Conservation (phyloP, 2,888 invertebrate species). For the Trilocha varians region DNA sequence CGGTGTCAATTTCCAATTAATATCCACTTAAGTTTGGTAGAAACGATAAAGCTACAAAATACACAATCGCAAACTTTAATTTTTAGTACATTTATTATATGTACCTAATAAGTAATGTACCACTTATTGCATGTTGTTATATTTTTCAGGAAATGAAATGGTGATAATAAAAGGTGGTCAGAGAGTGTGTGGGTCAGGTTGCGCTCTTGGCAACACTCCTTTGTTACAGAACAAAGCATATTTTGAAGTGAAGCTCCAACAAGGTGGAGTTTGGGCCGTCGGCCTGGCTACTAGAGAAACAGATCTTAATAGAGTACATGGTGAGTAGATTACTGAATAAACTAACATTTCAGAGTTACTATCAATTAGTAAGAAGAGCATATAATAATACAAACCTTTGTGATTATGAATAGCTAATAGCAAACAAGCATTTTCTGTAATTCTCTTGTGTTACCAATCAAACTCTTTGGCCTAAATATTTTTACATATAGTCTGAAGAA, state of each 20-base stretch:
- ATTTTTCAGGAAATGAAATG: conserved; percentile 88
- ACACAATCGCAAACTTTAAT: background rate
- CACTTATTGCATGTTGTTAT: background rate
- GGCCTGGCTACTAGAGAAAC: conserved; percentile 93
- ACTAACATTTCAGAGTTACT: no score
- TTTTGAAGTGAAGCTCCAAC: conserved; percentile 98
- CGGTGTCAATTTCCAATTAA: background rate
- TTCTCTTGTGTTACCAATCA: no score
- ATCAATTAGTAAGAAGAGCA: no score
- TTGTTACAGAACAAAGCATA: conserved; percentile 98
- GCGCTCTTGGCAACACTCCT: conserved; percentile 93
- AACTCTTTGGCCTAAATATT: no score
- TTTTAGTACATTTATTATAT: background rate
- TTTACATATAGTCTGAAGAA: no score
- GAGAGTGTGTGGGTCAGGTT: conserved; percentile 96
- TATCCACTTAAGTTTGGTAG: background rate
- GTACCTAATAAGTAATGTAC: background rate
- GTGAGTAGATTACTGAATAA: conserved; percentile 38
- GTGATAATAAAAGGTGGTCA: conserved; percentile 95
- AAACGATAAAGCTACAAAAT: conserved; percentile 6
- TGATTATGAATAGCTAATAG: no score
- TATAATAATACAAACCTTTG: no score
- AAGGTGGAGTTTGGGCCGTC: conserved; percentile 95
- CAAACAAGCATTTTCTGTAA: no score
- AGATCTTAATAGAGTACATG: conserved; percentile 88